A percentile compares a stretch with the other conserved stretches of the same genome.
phyloP scores from a whole-genome alignment of 2,888 invertebrate species.

The Xylophagus ater region DNA sequence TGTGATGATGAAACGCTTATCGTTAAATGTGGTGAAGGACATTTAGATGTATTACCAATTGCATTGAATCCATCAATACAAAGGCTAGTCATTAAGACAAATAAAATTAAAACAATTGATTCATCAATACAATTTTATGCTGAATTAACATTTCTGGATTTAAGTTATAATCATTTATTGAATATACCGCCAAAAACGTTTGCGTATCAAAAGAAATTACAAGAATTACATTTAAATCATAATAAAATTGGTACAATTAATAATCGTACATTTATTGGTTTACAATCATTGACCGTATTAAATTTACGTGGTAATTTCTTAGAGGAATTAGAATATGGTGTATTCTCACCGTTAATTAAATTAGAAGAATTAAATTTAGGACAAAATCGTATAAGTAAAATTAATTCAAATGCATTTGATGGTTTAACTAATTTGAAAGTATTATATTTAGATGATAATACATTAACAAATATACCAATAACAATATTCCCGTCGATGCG shows the following conservation, averaged over 20 bases:
- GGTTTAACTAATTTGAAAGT: constrained; percentile 66
- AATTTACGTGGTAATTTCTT: constrained; percentile 73
- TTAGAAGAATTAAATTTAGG: constrained; percentile 78
- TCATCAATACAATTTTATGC: constrained; percentile 82
- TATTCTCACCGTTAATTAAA: constrained; percentile 62
- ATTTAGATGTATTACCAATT: constrained; percentile 80
- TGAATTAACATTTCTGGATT: constrained; percentile 72
- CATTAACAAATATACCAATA: constrained; percentile 64
- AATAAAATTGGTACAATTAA: constrained; percentile 74
- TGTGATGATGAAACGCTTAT: constrained; percentile 84
- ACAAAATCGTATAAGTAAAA: constrained; percentile 69
- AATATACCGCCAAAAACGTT: constrained; percentile 72
- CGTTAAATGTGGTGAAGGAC: constrained; percentile 75
- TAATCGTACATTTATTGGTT: constrained; percentile 68
- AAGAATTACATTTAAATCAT: constrained; percentile 71
- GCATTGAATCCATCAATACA: constrained; percentile 84
- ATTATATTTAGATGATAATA: constrained; percentile 75
- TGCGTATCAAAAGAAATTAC: constrained; percentile 66
- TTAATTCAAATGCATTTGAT: constrained; percentile 66
- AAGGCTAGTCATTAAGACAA: constrained; percentile 70
- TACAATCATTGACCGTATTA: constrained; percentile 65
- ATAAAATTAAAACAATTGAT: constrained; percentile 79
- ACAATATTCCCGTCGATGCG: constrained; percentile 59
- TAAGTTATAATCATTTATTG: constrained; percentile 73
- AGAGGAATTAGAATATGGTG: constrained; percentile 61